Evolutionary conservation across 2,113 vertebrate genomes (phyloP).

Genomic region (Acanthochromis polyacanthus): DNA sequence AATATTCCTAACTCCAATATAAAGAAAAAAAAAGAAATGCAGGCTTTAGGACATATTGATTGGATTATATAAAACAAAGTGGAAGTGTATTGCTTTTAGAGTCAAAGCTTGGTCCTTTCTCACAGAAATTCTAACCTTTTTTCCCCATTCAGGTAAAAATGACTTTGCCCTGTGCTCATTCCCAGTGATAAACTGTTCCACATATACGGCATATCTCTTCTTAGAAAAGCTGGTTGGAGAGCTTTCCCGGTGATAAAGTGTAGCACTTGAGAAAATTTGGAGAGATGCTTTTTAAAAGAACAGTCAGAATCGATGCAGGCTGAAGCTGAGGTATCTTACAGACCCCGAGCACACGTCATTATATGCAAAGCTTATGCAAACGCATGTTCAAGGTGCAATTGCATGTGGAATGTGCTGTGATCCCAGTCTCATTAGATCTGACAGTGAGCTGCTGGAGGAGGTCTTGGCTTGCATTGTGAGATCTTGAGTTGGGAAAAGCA

Average conservation of each 20-base stretch:
- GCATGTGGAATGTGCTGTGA: too few species aligned
- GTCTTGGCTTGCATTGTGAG: too few species aligned
- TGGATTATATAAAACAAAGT: conserved; percentile 23
- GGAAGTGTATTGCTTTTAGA: conserved; percentile 4
- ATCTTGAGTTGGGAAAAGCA: too few species aligned
- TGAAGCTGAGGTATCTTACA: not conserved
- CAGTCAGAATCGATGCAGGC: not conserved
- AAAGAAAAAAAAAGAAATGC: conserved; percentile 17
- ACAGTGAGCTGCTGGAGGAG: too few species aligned
- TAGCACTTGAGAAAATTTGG: too few species aligned
- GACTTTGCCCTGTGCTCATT: not conserved
- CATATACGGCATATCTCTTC: not conserved
- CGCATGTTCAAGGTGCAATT: too few species aligned
- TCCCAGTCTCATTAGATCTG: too few species aligned
- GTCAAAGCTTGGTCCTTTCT: not conserved
- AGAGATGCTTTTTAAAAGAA: not conserved
- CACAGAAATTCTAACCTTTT: not conserved
- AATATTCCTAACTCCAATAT: conserved; percentile 33
- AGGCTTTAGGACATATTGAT: conserved; percentile 50
- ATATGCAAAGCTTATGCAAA: not conserved
- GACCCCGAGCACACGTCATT: not conserved
- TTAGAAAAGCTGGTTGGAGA: not conserved
- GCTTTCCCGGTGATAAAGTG: not conserved
- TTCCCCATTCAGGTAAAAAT: conserved; percentile 2
- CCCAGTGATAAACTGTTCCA: not conserved